Percentiles rank a stretch among this genome's conserved stretches.
Conservation (phyloP, 2,888 invertebrate species). For the Lithophane semibrunnea region DNA sequence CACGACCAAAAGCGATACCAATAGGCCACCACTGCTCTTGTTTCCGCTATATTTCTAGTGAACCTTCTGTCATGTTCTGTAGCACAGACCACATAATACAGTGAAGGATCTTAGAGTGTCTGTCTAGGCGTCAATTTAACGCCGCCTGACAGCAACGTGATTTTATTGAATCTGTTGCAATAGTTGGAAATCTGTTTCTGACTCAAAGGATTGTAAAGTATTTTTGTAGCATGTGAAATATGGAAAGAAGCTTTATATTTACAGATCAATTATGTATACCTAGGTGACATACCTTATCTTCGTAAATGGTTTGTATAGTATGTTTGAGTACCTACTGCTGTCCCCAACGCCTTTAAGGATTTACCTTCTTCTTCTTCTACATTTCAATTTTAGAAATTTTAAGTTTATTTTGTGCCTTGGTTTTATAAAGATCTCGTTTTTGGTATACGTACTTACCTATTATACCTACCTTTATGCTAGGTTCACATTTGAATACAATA, state of each 20-base stretch:
- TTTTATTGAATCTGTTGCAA: conserved; percentile 29
- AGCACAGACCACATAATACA: not conserved
- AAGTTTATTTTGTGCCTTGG: too few species aligned
- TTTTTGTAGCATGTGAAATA: not conserved
- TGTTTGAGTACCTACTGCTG: too few species aligned
- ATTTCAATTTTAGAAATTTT: too few species aligned
- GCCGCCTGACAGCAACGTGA: conserved; percentile 40
- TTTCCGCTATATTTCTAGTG: not conserved
- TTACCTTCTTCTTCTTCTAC: not conserved
- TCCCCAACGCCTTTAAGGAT: too few species aligned
- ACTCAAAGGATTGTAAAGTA: not conserved
- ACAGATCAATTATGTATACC: not conserved
- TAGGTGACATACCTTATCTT: not conserved
- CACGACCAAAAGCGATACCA: not conserved
- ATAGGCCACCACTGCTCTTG: not conserved
- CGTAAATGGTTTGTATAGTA: too few species aligned
- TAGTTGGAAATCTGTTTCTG: conserved; percentile 7
- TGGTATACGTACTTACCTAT: not conserved
- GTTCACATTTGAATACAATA: conserved; percentile 5
- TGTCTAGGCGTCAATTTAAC: conserved; percentile 54
- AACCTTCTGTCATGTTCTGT: conserved; percentile 31
- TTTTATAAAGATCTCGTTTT: not conserved
- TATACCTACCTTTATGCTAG: not conserved
- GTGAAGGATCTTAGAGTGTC: conserved; percentile 53
- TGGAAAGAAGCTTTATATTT: not conserved